Percentiles rank a stretch among this genome's conserved stretches.
These are phyloP conservation scores for Bubo blakistoni DNA, from an alignment of 2,113 vertebrate genomes.

Conservation along the genomic window DNA sequence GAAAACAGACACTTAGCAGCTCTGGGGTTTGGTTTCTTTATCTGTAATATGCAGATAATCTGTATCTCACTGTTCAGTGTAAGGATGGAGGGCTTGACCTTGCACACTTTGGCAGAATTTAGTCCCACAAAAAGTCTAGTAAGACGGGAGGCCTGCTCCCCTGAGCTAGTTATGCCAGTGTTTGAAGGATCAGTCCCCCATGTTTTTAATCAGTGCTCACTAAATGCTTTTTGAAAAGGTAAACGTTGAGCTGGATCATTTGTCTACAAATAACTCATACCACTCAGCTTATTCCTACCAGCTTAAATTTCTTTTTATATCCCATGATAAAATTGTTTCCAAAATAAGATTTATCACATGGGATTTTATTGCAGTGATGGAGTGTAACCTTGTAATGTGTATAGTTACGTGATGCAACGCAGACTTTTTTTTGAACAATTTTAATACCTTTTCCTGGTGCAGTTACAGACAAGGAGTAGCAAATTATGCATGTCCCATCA, in stretches of 20 bases:
- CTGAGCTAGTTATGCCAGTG: neutral
- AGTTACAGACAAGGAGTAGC: slow-evolving; percentile 46
- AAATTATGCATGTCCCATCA: slow-evolving; percentile 41
- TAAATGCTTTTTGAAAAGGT: slow-evolving; percentile 24
- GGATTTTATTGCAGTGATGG: neutral
- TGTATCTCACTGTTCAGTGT: neutral
- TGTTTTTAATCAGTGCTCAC: slow-evolving; percentile 10
- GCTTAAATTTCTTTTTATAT: slow-evolving; percentile 58
- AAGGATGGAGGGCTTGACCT: neutral
- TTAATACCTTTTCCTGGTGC: slow-evolving; percentile 23
- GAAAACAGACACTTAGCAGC: neutral
- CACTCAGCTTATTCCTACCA: slow-evolving; percentile 21
- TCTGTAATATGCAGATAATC: neutral
- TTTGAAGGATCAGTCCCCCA: neutral
- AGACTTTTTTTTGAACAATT: neutral
- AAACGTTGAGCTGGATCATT: slow-evolving; percentile 47
- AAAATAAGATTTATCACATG: slow-evolving; percentile 31
- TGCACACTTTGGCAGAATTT: neutral
- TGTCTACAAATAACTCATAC: slow-evolving; percentile 35
- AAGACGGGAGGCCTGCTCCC: neutral
- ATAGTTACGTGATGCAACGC: neutral
- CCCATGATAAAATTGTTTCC: slow-evolving; percentile 36
- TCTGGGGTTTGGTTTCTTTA: neutral
- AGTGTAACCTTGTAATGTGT: slow-evolving; percentile 28
- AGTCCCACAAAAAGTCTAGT: neutral